phyloP scores from a whole-genome alignment of 2,888 invertebrate genomes.

The Archaeoteleia sp. region DNA sequence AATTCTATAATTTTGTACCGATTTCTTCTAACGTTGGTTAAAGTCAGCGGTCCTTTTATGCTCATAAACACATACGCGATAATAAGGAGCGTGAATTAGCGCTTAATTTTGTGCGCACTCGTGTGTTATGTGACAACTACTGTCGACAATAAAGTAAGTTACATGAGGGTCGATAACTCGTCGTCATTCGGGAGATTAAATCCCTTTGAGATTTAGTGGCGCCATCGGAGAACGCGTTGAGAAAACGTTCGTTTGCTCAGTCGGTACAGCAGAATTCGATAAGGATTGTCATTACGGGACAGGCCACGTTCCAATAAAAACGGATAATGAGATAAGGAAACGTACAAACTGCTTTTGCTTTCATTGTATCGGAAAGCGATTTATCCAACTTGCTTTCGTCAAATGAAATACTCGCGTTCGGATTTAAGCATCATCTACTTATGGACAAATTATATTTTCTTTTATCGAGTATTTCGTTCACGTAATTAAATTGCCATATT shows the following conservation, averaged over 20 bases:
- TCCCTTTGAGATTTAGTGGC: constrained; percentile 61
- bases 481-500: too few relatives aligned
- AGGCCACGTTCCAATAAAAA: constrained; percentile 27
- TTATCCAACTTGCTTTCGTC: constrained; percentile 13
- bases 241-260: constrained; percentile 52
- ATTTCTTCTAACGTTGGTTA: too few relatives aligned
- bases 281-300: constrained; percentile 38
- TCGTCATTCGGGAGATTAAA: constrained; percentile 47
- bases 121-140: constrained; percentile 35
- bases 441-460: too few relatives aligned
- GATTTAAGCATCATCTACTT: too few relatives aligned
- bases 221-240: constrained; percentile 60
- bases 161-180: constrained; percentile 63
- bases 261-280: constrained; percentile 62
- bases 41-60: too few relatives aligned
- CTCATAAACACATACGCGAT: not conserved
- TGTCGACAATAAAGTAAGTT: constrained; percentile 55
- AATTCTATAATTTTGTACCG: too few relatives aligned
- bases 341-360: constrained; percentile 30
- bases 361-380: constrained; percentile 38
- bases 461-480: too few relatives aligned
- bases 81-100: constrained; percentile 13
- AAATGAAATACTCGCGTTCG: too few relatives aligned
- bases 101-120: constrained; percentile 28
- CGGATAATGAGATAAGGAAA: constrained; percentile 34